Evolutionary conservation across 30 jellyfish, hydroid and myxozoan species (phyloP), one percentile per base, ranked within the genome.

Genomic region (Phacellophora camtschatica): DNA sequence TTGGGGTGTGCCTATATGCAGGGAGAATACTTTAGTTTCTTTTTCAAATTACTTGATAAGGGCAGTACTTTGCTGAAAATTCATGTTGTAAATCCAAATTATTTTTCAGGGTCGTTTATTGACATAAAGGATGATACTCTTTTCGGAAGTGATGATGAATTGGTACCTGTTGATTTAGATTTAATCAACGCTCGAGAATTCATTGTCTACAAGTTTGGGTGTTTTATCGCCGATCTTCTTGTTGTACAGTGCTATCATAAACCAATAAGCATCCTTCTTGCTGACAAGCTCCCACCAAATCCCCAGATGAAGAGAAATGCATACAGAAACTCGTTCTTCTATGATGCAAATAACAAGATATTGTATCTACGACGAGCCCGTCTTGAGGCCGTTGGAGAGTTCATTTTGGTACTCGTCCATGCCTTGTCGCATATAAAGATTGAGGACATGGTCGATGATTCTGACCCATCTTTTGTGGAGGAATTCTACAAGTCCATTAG

Each of bases 261-360:
- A 42, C 96, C 96, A 30, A 88, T 86, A 43, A 74, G 67, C 73
- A 73, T 93, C 71, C 83, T 93, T 20, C 90, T 93, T 15, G 99
- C 99, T 29, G 97, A 93, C 28, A 80, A 86, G 45, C 87, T 93
- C 23, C 97, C 99, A 1, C 96, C 97, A 1, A 93, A 93, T 74
- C 12, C 64, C 27, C 86, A 77, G 43, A 25, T 85, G 79, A 50
- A 37, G 42, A 45, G 80, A 45, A 93, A 93, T 53, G 99, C 97
- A 12, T 93, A 80, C 90, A 71, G 96, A 35, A 86, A 93, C 66
- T 85, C 96, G 20, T 93, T 93, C 83, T 84, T 86, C 74, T 93
- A 45, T 63, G 99, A 93, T 77, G 88, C 96, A n/a, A 80, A 86
- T 35, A 93, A 93, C 94, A 64, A 90, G 67, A 54, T 93, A 16